These are phyloP conservation scores for Araneus ventricosus DNA, from an alignment of 1,140 invertebrate species.

Conservation along the genomic window DNA sequence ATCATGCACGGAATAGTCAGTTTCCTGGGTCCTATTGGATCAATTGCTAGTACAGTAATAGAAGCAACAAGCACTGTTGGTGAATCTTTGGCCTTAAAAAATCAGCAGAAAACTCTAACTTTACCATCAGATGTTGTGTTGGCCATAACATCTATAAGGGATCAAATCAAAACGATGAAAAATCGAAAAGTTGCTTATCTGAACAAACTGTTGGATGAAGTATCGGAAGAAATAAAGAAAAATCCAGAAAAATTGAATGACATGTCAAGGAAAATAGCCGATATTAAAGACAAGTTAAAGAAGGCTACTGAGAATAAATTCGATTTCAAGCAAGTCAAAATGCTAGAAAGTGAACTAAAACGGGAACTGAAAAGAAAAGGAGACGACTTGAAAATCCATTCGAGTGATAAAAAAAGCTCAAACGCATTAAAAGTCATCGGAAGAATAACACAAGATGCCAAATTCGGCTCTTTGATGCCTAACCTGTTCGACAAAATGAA, in stretches of 20 bases:
- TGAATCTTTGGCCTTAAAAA: conserved; percentile 7
- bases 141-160: neutral
- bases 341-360: conserved; percentile 41
- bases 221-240: neutral
- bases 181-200: neutral
- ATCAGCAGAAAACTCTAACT: neutral
- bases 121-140: neutral
- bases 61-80: neutral
- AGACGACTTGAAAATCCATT: neutral
- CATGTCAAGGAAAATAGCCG: neutral
- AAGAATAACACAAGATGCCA: neutral
- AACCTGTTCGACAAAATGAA: conserved; percentile 7
- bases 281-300: conserved; percentile 11
- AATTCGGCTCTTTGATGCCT: neutral
- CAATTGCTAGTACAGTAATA: neutral
- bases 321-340: neutral
- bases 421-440: neutral
- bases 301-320: neutral
- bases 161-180: neutral
- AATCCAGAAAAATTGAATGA: conserved; percentile 19
- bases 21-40: neutral
- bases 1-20: neutral
- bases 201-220: neutral
- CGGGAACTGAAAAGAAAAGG: neutral
- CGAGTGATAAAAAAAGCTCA: neutral